Evolutionary conservation across 2,113 vertebrate species (phyloP).

Genomic region (Cynoglossus semilaevis): DNA sequence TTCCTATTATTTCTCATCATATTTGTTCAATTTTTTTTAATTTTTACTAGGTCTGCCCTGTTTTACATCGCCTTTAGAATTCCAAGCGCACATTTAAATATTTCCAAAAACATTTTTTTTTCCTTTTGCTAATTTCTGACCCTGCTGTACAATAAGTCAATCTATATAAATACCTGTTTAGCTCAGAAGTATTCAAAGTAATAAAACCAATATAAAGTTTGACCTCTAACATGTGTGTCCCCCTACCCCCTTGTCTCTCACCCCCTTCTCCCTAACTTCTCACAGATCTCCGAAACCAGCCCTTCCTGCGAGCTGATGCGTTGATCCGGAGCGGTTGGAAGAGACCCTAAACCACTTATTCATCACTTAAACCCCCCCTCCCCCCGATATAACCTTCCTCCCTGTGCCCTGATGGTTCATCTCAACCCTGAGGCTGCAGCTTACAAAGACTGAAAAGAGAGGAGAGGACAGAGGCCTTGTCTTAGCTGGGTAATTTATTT

Average conservation of each 20-base stretch:
- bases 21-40: too few relatives aligned
- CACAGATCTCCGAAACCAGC: conserved; percentile 85
- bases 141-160: too few relatives aligned
- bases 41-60: too few relatives aligned
- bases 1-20: too few relatives aligned
- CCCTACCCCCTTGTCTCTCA: conserved; percentile 46
- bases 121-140: too few relatives aligned
- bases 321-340: conserved; percentile 82
- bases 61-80: too few relatives aligned
- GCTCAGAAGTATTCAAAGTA: too few relatives aligned
- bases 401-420: conserved; percentile 44
- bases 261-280: conserved; percentile 63
- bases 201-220: conserved; percentile 6
- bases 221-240: conserved; percentile 62
- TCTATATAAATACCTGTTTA: too few relatives aligned
- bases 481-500: conserved; percentile 76
- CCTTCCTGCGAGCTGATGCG: conserved; percentile 81
- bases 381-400: conserved; percentile 46
- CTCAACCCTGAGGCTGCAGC: conserved; percentile 64
- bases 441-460: conserved; percentile 65
- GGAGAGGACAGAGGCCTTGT: conserved; percentile 64
- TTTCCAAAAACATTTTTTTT: too few relatives aligned
- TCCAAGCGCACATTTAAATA: too few relatives aligned
- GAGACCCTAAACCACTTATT: conserved; percentile 75
- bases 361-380: conserved; percentile 47